Base-by-base conservation (phyloP, 1,140 invertebrate species). In the Mactra quadrangularis region DNA sequence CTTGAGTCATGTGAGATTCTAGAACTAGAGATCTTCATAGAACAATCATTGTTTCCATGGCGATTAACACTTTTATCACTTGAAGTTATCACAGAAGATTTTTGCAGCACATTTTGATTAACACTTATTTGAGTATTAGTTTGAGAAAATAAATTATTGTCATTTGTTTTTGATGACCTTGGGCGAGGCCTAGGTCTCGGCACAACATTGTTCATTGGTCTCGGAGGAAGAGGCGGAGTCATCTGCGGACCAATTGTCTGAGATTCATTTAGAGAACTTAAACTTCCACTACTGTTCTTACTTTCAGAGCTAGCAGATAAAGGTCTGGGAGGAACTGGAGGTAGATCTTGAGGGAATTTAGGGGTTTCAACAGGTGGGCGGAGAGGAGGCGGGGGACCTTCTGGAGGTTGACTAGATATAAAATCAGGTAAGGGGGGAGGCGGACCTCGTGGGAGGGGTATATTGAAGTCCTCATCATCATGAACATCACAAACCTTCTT, bases 381-480 rank as follows among this genome's bases (percentile, higher is more conserved):
- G 41, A 53, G 70, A 35, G 85, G 64, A 50, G 87, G 60, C 55
- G 59, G 76, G 11, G 87, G 82, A 31, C 76, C 50, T 33, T 35
- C 59, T 31, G 75, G 64, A 17, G 83, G 70, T 38, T 64, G 31
- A 57, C 25, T 38, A 59, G 35, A 29, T 57, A 55, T 59, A 45
- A 77, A 53, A 38, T 59, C 35, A 31, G 89, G 87, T 41, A 89
- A 84, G 15, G 89, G 89, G 15, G 89, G 89, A n/a, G 89, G 91
- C 60, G 91, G 89, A 41, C 83, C 88, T 41, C 86, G 83, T 22
- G 89, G 90, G 13, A 87, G 89, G 22, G 90, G 90, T 53, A 89
- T 55, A 82, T 86, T 74, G 87, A 87, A 89, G 47, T 86, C 71
- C 64, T 86, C 85, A 85, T 82, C 71, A 47, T 66, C 62, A 68